Evolutionary conservation across 2,797 vertebrate genomes (phyloP).

Genomic region (Phyllotis vaccarum): DNA sequence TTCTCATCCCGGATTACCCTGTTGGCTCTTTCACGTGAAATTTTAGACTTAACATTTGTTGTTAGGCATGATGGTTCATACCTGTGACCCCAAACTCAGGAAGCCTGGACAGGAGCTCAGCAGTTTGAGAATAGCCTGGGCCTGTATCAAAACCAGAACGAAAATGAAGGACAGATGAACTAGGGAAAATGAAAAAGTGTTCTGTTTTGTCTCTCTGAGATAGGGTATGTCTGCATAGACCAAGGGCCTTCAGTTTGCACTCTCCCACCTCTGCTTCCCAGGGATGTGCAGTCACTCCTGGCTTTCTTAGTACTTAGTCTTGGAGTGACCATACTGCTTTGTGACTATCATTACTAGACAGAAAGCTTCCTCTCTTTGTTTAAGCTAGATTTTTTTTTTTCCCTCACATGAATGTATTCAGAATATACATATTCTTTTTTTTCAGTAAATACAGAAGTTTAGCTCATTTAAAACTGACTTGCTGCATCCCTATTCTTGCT

Average conservation of each 20-base stretch:
- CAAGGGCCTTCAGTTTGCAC: not conserved
- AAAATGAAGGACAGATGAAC: not conserved
- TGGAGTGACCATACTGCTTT: not conserved
- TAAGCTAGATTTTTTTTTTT: not conserved
- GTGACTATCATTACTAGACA: not conserved
- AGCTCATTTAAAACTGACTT: constrained; percentile 47
- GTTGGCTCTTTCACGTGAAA: not conserved
- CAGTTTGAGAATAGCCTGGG: not conserved
- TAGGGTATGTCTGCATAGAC: not conserved
- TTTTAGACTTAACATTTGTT: constrained; percentile 42
- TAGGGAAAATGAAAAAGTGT: not conserved
- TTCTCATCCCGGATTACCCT: not conserved
- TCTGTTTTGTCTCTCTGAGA: not conserved
- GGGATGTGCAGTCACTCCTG: not conserved
- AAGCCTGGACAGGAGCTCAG: not conserved
- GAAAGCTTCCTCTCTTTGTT: not conserved
- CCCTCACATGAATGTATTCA: not conserved
- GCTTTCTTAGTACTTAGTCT: not conserved
- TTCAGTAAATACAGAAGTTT: not conserved
- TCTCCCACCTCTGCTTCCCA: not conserved
- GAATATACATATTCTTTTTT: constrained; percentile 7
- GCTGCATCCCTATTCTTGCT: constrained; percentile 43
- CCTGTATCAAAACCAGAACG: not conserved
- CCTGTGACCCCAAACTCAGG: not conserved
- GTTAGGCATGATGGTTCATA: not conserved